These are phyloP conservation scores for Halocynthia roretzi DNA, from an alignment of 23 tunicate genomes.

Conservation along the genomic window DNA sequence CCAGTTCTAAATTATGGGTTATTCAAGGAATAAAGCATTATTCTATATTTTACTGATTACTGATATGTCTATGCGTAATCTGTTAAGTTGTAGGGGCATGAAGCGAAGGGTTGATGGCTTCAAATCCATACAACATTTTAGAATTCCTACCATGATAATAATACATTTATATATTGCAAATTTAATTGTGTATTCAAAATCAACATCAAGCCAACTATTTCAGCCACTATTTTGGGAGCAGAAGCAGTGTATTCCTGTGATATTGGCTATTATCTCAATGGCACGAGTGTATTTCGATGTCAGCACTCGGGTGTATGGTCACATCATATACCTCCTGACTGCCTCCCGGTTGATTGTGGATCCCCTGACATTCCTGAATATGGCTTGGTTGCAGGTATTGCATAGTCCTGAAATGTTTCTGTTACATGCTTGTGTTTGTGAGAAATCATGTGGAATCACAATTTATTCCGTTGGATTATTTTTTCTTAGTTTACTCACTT, in stretches of 20 bases:
- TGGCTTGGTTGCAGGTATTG: conserved; percentile 46
- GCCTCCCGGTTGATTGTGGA: conserved; percentile 74
- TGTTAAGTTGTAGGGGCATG: too few relatives aligned
- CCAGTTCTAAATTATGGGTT: too few relatives aligned
- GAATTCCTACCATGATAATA: too few relatives aligned
- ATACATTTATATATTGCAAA: too few relatives aligned
- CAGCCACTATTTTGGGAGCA: conserved; percentile 36
- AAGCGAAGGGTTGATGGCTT: too few relatives aligned
- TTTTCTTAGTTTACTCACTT: too few relatives aligned
- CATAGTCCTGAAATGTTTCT: background rate
- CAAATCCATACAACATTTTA: too few relatives aligned
- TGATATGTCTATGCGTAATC: too few relatives aligned
- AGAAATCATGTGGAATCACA: background rate
- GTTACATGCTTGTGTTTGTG: background rate
- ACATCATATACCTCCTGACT: conserved; percentile 49
- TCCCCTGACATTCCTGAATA: conserved; percentile 8
- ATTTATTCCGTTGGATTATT: background rate
- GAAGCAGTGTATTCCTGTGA: conserved; percentile 42
- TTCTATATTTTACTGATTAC: too few relatives aligned
- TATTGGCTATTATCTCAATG: conserved; percentile 66
- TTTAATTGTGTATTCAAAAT: too few relatives aligned
- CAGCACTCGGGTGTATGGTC: conserved; percentile 60
- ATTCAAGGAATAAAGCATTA: too few relatives aligned
- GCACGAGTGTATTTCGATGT: conserved; percentile 30
- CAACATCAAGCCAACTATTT: conserved; percentile 12